A percentile compares a stretch with the other conserved stretches of the same genome.
Conservation (phyloP, 2,888 invertebrate genomes). For the Rhamphomyia laevipes region DNA sequence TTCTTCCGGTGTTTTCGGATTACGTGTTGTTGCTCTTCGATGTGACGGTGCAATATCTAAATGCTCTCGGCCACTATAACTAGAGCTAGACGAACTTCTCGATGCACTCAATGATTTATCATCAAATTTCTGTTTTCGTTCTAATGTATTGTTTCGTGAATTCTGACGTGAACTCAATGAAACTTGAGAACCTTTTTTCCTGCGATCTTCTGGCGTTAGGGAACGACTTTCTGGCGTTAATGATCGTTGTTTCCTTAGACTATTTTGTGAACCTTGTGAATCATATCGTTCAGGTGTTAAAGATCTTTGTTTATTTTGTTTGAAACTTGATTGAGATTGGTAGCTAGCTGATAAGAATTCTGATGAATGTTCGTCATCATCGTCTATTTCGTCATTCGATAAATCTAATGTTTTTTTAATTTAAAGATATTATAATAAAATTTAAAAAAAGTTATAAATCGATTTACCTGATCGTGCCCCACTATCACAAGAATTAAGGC, state of each 20-base stretch:
- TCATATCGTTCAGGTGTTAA: constrained; percentile 36
- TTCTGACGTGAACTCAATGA: constrained; percentile 32
- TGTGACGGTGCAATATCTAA: constrained; percentile 17
- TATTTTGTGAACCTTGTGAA: constrained; percentile 33
- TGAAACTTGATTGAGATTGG: constrained; percentile 30
- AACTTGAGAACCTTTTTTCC: constrained; percentile 28
- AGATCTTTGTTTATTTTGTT: constrained; percentile 32
- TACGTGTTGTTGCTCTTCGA: constrained; percentile 27
- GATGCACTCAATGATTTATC: constrained; percentile 32
- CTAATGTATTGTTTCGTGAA: constrained; percentile 34
- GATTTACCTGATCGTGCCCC: constrained; percentile 37
- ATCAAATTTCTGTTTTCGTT: constrained; percentile 30
- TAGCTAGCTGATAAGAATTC: constrained; percentile 33
- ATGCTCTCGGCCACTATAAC: constrained; percentile 34
- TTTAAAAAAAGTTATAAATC: not conserved
- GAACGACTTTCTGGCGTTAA: constrained; percentile 36
- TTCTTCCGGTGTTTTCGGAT: constrained; percentile 30
- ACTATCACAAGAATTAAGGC: constrained; percentile 40
- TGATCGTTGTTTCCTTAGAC: constrained; percentile 31
- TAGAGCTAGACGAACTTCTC: constrained; percentile 37
- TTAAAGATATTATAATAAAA: too few relatives aligned
- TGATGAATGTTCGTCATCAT: constrained; percentile 36
- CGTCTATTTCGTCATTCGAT: constrained; percentile 44
- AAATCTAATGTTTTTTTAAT: too few relatives aligned
- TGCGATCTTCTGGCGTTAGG: constrained; percentile 34